Evolutionary conservation across 2,888 invertebrate genomes (phyloP).

Genomic region (Eristalis tenax): DNA sequence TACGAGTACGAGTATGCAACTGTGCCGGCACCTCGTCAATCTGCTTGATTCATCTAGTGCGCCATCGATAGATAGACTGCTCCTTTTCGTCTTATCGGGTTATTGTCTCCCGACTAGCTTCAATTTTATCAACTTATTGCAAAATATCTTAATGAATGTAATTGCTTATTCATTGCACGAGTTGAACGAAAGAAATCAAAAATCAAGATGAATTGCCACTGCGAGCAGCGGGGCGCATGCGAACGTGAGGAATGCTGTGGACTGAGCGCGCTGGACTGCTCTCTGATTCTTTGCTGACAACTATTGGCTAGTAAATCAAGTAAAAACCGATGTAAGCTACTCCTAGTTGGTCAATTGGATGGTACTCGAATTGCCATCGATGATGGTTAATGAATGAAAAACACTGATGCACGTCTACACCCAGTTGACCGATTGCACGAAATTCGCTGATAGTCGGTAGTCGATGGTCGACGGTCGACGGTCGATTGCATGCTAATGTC

Average conservation of each 20-base stretch:
- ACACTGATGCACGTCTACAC: slow-evolving; percentile 7
- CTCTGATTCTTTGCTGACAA: slow-evolving; percentile 29
- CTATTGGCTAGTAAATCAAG: slow-evolving; percentile 53
- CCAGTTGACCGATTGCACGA: slow-evolving; percentile 24
- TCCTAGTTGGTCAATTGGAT: slow-evolving; percentile 17
- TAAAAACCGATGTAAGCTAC: slow-evolving; percentile 32
- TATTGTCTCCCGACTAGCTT: slow-evolving; percentile 65
- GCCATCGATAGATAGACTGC: slow-evolving; percentile 40
- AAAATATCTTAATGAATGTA: slow-evolving; percentile 69
- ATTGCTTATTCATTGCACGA: slow-evolving; percentile 70
- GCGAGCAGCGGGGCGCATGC: background rate
- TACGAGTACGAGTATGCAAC: background rate
- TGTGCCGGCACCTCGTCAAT: slow-evolving; percentile 56
- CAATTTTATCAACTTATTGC: slow-evolving; percentile 62
- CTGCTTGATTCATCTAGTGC: slow-evolving; percentile 65
- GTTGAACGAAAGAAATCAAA: slow-evolving; percentile 65
- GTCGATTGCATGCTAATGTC: slow-evolving; percentile 9
- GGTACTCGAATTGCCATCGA: slow-evolving; percentile 12
- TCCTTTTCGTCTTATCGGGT: slow-evolving; percentile 56
- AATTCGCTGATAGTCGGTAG: slow-evolving; percentile 34
- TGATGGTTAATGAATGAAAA: slow-evolving; percentile 43
- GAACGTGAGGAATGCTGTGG: slow-evolving; percentile 33
- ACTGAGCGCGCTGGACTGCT: background rate
- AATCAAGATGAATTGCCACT: slow-evolving; percentile 65
- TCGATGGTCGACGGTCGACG: background rate